Conservation (phyloP, 37 sponge, comb jelly and placozoan genomes). For the Diacarnus erythraeanus region DNA sequence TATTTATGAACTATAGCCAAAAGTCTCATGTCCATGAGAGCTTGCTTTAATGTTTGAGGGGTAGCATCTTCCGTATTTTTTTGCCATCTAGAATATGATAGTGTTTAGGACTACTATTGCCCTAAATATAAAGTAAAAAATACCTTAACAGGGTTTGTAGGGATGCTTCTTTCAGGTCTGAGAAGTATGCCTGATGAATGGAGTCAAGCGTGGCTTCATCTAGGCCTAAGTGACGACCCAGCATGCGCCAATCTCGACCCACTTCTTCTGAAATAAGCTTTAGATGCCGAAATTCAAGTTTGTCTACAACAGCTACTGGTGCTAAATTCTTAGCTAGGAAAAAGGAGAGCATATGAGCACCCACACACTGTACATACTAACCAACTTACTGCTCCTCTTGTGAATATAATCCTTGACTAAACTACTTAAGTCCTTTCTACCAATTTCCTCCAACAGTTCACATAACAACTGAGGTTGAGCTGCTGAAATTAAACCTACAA, state of each 20-base stretch:
- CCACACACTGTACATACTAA: not conserved
- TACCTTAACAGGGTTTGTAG: slow-evolving; percentile 52
- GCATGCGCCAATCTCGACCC: slow-evolving; percentile 70
- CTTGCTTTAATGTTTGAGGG: slow-evolving; percentile 39
- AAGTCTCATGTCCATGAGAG: slow-evolving; percentile 53
- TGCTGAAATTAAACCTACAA: slow-evolving; percentile 19
- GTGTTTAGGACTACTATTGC: not conserved
- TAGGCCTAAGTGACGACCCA: slow-evolving; percentile 50
- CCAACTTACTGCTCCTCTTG: slow-evolving; percentile 1
- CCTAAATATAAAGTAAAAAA: not conserved
- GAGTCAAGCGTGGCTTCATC: slow-evolving; percentile 52
- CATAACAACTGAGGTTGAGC: slow-evolving; percentile 26
- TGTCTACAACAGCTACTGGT: not conserved
- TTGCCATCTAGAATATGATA: slow-evolving; percentile 45
- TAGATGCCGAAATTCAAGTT: slow-evolving; percentile 18
- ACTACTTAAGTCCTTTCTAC: slow-evolving; percentile 32
- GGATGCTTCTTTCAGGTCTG: slow-evolving; percentile 67
- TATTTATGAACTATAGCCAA: slow-evolving; percentile 64
- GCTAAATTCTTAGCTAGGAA: not conserved
- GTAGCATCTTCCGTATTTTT: slow-evolving; percentile 40
- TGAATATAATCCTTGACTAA: slow-evolving; percentile 17
- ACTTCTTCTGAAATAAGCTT: slow-evolving; percentile 17
- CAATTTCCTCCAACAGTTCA: slow-evolving; percentile 43
- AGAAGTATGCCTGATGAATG: slow-evolving; percentile 30
- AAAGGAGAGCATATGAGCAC: too few relatives aligned